A percentile compares a stretch with the other conserved stretches of the same genome.
These are phyloP conservation scores for Gymnodraco acuticeps DNA, from an alignment of 2,797 vertebrate genomes.

Conservation along the genomic window DNA sequence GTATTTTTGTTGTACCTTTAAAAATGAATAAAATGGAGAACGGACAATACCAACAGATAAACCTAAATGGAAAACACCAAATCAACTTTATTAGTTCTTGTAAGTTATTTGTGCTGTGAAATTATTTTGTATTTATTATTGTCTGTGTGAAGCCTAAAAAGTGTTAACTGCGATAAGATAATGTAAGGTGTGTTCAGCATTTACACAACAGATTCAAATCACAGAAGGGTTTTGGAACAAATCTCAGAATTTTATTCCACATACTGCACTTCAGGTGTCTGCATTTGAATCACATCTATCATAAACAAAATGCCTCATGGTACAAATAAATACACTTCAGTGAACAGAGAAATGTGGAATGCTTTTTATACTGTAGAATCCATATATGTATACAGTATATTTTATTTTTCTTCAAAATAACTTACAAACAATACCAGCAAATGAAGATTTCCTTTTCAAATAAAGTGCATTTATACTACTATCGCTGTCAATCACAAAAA, in stretches of 20 bases:
- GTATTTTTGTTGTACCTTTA: no score
- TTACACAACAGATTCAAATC: not conserved
- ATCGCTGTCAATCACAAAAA: constrained; percentile 60
- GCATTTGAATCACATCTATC: constrained; percentile 77
- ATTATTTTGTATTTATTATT: not conserved
- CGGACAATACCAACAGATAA: not conserved
- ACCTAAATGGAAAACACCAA: not conserved
- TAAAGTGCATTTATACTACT: constrained; percentile 87
- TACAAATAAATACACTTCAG: constrained; percentile 79
- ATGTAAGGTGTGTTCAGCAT: not conserved
- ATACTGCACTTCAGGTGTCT: constrained; percentile 84
- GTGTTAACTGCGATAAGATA: not conserved
- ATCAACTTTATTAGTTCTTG: not conserved
- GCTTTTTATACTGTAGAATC: constrained; percentile 68
- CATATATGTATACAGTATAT: constrained; percentile 65
- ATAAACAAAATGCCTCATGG: constrained; percentile 81
- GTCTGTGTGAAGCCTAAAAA: not conserved
- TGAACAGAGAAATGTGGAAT: constrained; percentile 78
- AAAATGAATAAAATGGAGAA: no score
- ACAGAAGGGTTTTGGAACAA: constrained; percentile 59
- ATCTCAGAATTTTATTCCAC: constrained; percentile 82
- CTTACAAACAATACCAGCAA: constrained; percentile 72
- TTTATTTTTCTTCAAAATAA: constrained; percentile 58
- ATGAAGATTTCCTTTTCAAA: constrained; percentile 69
- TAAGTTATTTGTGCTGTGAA: not conserved